Base-by-base conservation (phyloP, 2,113 vertebrate species). In the Percopsis transmontana region DNA sequence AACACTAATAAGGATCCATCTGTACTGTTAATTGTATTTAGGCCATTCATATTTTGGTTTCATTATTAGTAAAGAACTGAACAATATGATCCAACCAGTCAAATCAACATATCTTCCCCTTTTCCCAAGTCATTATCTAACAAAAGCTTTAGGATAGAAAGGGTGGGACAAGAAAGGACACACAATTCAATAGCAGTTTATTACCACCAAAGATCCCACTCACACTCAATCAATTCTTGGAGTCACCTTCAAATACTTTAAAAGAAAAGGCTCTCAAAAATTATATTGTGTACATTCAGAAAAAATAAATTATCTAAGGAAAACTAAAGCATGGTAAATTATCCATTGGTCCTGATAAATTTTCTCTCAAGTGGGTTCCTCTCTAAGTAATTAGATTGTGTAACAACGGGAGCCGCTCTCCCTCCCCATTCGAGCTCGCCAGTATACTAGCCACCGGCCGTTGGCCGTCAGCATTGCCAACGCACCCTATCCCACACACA, bases 181-280 rank as follows among this genome's bases (percentile, higher is more conserved):
- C 23, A 54, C 52, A 59, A 72, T 84, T 77, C 66, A 66, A 58
- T 51, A 38, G 45, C 68, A 59, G 75, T 83, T 87, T 78, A 85
- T 88, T 85, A 82, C 71, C 15, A 23, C 54, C 79, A 83, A 81
- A 79, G 68, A 84, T 79, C 66, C 77, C 69, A 85, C 87, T 90
- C 80, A 88, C 68, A 59, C 79, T 16, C 42, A 6, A 75, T 85
- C 83, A 84, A 77, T 82, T 83, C 38, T 62, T 24, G 40, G 59
- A 83, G 79, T 87, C 85, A 80, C 77, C 80, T 90, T 88, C 77
- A 81, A 51, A 88, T 90, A 73, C 68, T 72, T 79, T 67, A 77
- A 73, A 71, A 76, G 71, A 74, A 76, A 67, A 33, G 15, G 40
- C 60, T 56, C 54, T 16, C 48, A 62, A 69, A 71, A 81, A 88